A percentile compares a stretch with the other conserved stretches of the same genome.
Evolutionary conservation across 2,888 invertebrate species (phyloP).

Genomic region (Drosophila kuntzei): DNA sequence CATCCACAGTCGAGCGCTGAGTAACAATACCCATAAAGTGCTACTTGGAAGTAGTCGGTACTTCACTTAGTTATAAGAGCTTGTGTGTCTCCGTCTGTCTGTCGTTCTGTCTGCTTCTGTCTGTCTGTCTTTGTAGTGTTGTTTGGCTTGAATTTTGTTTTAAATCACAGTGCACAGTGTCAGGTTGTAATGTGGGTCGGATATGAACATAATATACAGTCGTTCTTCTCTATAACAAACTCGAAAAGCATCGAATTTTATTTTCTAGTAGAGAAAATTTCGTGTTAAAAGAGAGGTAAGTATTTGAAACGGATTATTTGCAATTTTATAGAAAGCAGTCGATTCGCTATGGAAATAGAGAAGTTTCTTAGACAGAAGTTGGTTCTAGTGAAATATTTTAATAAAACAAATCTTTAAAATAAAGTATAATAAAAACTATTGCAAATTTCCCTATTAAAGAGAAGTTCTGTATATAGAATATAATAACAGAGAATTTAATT

Average conservation of each 20-base stretch:
- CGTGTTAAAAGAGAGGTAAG: not conserved
- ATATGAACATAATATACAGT: constrained; percentile 23
- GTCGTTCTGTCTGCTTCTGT: not conserved
- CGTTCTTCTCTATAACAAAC: constrained; percentile 7
- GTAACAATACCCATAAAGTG: constrained; percentile 51
- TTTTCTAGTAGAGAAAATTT: not conserved
- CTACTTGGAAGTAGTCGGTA: constrained; percentile 51
- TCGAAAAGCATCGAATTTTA: not conserved
- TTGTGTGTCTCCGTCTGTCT: constrained; percentile 19
- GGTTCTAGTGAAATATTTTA: no score
- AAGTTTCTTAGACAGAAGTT: no score
- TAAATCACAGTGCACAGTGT: constrained; percentile 29
- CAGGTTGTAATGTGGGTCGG: constrained; percentile 42
- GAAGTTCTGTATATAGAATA: not conserved
- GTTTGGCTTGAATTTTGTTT: constrained; percentile 32
- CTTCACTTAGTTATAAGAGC: constrained; percentile 30
- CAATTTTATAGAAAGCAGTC: not conserved
- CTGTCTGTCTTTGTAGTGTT: constrained; percentile 10
- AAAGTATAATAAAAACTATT: no score
- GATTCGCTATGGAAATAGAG: not conserved
- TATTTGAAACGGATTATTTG: not conserved
- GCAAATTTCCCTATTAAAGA: not conserved
- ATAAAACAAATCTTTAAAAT: no score
- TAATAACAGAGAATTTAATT: not conserved
- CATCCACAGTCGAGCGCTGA: constrained; percentile 14